Conservation (phyloP, 1,140 invertebrate genomes). For the Cepaea nemoralis region DNA sequence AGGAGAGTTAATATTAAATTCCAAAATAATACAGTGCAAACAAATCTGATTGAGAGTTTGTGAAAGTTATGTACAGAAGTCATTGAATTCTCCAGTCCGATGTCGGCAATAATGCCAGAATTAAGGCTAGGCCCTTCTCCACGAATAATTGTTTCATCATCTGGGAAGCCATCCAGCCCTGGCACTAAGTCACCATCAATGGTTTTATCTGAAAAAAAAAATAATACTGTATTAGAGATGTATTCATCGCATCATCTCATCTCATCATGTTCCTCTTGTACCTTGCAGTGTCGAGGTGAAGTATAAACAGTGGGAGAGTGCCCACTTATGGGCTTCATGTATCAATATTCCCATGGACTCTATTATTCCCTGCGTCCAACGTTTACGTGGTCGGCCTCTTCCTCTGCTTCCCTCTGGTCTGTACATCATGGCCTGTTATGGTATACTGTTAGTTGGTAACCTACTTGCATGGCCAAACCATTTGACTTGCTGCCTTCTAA, state of each 20-base stretch:
- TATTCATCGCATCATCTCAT: neutral
- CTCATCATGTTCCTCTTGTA: neutral
- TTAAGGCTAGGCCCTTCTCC: conserved; percentile 8
- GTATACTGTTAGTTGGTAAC: too few species aligned
- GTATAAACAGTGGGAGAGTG: too few species aligned
- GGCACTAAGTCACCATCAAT: neutral
- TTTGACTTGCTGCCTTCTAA: too few species aligned
- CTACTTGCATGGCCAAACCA: too few species aligned
- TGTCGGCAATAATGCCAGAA: conserved; percentile 25
- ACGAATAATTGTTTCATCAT: conserved; percentile 5
- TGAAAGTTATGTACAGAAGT: neutral
- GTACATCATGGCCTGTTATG: too few species aligned
- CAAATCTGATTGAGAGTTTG: neutral
- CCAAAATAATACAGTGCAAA: neutral
- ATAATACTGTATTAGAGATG: neutral
- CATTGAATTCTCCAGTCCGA: neutral
- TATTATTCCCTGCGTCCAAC: too few species aligned
- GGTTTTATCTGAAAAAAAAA: neutral
- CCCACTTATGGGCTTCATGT: too few species aligned
- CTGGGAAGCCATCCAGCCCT: conserved; percentile 16
- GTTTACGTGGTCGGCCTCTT: too few species aligned
- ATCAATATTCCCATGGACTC: too few species aligned
- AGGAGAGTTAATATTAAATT: neutral
- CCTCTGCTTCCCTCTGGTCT: too few species aligned
- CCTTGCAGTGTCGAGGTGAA: too few species aligned